Base-by-base conservation (phyloP, 2,797 vertebrate species). In the Acipenser transmontanus region DNA sequence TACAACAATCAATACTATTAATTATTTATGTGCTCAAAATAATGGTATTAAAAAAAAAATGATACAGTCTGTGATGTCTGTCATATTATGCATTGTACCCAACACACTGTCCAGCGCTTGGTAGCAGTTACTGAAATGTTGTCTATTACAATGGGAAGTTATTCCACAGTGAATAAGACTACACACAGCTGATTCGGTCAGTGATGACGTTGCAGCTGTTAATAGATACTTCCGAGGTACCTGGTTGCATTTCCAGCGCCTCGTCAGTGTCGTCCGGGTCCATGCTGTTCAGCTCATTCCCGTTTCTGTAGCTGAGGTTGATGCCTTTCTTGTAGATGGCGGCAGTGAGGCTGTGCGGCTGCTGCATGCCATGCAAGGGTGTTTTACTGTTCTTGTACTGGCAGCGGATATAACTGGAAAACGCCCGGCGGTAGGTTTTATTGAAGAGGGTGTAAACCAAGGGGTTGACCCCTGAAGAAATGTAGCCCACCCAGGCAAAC, bases 391-490 rank as follows among this genome's bases (percentile, higher is more conserved):
- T 72, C 60, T 79, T 81, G 68, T 98, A 98, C 6, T 78, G 91
- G 77, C 96, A 99, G 74, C 89, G 85, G 81, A 99, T 93, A 79
- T 98, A 99, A 75, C 88, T 95, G 77, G 93, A 94, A 82, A 99
- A 99, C 6, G 97, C 96, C 71, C 93, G 89, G 77, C 96, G 89
- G 85, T 98, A 99, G 12, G 93, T 94, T 85, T 92, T 96, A 73
- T 99, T 99, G 84, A 99, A 99, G 77, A 99, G 93, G 0, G 97
- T 99, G 85, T 99, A 99, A 62, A 99, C 95, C 14, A 99, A 85
- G 50, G 96, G 97, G 75, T 99, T 99, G 72, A 99, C 89, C 48
- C 97, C 97, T 0, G 97, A 99, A 62, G 96, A 99, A 78, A 99
- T 94, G 65, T 99, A 99, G 6, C 97, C 97, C 78, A 99, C 94